Conservation (phyloP, 2,888 invertebrate species). For the Scaptomyza reducta region DNA sequence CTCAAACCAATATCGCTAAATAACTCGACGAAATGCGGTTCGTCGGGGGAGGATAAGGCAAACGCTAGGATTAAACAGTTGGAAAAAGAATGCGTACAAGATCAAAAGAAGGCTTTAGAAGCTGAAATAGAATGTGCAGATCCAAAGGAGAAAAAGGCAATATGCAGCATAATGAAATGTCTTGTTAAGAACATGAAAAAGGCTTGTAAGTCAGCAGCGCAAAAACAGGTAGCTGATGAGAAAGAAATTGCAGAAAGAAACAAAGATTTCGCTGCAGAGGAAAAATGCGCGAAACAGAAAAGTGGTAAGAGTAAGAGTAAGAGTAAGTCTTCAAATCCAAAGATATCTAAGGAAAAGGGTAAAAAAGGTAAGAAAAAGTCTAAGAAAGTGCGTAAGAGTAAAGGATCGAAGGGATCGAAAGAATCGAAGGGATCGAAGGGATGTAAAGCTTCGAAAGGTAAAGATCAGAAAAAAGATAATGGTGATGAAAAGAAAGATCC, state of each 20-base stretch:
- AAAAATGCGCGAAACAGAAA: not conserved
- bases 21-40: not conserved
- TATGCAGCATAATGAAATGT: conserved; percentile 23
- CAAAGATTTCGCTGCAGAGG: conserved; percentile 1
- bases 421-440: not conserved
- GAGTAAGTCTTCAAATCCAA: not conserved
- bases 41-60: not conserved
- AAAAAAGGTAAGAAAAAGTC: not conserved
- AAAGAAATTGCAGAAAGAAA: conserved; percentile 12
- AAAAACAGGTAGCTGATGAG: conserved; percentile 11
- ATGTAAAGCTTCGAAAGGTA: not conserved
- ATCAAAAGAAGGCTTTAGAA: conserved; percentile 2
- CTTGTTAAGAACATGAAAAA: conserved; percentile 28
- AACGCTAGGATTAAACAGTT: conserved; percentile 6
- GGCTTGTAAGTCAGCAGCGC: conserved; percentile 30
- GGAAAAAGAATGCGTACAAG: conserved; percentile 34
- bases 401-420: not conserved
- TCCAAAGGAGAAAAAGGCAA: conserved; percentile 8
- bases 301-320: not conserved
- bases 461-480: not conserved
- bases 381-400: not conserved
- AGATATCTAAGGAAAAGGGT: not conserved
- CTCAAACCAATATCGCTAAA: conserved; percentile 1
- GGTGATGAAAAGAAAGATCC: not conserved
- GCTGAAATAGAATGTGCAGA: conserved; percentile 8